A percentile compares a stretch with the other conserved stretches of the same genome.
Conservation (phyloP, 2,888 invertebrate genomes). For the Toxonevra muliebris region DNA sequence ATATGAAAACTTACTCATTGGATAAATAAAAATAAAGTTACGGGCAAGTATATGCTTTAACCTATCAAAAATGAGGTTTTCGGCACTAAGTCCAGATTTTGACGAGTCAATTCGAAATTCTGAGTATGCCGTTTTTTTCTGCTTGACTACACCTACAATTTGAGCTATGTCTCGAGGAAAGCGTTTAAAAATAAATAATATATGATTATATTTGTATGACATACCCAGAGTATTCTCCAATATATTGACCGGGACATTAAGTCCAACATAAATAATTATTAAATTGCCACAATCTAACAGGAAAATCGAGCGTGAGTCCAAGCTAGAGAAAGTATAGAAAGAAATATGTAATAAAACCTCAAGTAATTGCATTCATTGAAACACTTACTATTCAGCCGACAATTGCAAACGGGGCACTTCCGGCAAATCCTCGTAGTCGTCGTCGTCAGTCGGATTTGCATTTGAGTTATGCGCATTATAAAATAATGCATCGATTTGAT, state of each 20-base stretch:
- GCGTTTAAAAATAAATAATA: too few species aligned
- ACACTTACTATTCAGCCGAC: constrained; percentile 76
- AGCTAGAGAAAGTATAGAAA: constrained; percentile 57
- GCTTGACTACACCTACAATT: too few species aligned
- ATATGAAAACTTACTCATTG: too few species aligned
- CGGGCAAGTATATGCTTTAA: too few species aligned
- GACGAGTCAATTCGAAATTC: too few species aligned
- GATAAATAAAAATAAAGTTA: too few species aligned
- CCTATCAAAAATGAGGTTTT: too few species aligned
- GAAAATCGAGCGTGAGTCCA: constrained; percentile 90
- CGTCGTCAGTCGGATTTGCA: constrained; percentile 40
- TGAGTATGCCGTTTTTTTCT: too few species aligned
- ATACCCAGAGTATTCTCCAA: constrained; percentile 76
- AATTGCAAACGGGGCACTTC: constrained; percentile 84
- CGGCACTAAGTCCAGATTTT: too few species aligned
- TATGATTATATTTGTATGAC: constrained; percentile 21
- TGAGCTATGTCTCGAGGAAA: too few species aligned
- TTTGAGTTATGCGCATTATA: constrained; percentile 61
- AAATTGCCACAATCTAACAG: constrained; percentile 87
- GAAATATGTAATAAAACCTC: constrained; percentile 18
- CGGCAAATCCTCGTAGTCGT: constrained; percentile 66
- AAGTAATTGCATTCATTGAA: not conserved
- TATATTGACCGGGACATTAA: constrained; percentile 78
- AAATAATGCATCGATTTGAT: constrained; percentile 81
- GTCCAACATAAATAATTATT: constrained; percentile 85